Base-by-base conservation (phyloP, 2,888 invertebrate species). In the Eustalomyia histrio region DNA sequence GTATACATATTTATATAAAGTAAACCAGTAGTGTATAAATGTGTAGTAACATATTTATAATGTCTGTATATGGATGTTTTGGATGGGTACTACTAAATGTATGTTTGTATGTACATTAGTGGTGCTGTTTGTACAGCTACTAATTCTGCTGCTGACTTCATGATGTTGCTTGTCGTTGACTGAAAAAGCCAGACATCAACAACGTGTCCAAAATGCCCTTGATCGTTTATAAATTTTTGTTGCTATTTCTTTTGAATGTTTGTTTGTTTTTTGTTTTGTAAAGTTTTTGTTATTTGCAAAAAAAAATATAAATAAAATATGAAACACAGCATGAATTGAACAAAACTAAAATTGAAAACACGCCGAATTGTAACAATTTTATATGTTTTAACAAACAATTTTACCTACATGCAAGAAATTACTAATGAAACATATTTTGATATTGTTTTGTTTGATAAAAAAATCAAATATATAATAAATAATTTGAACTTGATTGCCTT, bases 131-230 rank as follows among this genome's bases (percentile, higher is more conserved):
- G 9, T 29, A 16, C 24, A 47, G 75, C 61, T 29, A 29, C 29
- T 29, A 29, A 29, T 29, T 29, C 7, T 64, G 16, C 18, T 53
- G 16, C 47, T 50, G 67, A 73, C 72, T 78, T 63, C 53, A 78
- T 61, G 78, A 65, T 16, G 43, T 52, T 78, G 24, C 1, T 39
- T 58, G 65, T 57, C 75, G 75, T 71, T 76, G 73, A 60, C 83
- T 55, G 21, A 83, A 74, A 69, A 71, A 71, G 78, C 71, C 78
- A 78, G 80, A 60, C 81, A 33, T 14, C 80, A 79, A 63, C 79
- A 76, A 85, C 88, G 86, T 86, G 84, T 85, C 85, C 88, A 87
- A 88, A 85, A 84, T 88, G 87, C 87, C 87, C 87, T 88, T 87
- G 87, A 87, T 88, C 85, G 82, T 84, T 78, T 83, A 85, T 83